These are phyloP conservation scores for Nothura maculosa DNA, from an alignment of 2,797 vertebrate genomes.

Conservation along the genomic window DNA sequence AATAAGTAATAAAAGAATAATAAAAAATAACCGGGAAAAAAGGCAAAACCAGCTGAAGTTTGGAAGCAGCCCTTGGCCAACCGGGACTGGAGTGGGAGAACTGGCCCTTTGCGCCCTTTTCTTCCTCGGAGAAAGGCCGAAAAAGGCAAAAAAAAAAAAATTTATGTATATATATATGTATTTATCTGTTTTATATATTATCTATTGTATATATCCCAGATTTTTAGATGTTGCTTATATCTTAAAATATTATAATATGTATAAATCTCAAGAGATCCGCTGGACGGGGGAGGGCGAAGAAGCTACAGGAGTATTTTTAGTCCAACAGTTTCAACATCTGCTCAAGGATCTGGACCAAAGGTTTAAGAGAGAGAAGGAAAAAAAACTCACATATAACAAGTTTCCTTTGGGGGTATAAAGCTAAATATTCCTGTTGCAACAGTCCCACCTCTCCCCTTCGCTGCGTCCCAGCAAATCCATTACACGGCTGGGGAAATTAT, in stretches of 20 bases:
- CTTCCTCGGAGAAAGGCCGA: not conserved
- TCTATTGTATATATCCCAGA: too few species aligned
- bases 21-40: accelerated
- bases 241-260: too few species aligned
- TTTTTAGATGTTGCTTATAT: too few species aligned
- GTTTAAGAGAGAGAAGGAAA: not conserved
- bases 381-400: not conserved
- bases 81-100: not conserved
- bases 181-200: too few species aligned
- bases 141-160: not conserved
- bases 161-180: too few species aligned
- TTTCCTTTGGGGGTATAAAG: not conserved
- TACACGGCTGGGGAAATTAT: not conserved
- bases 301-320: not conserved
- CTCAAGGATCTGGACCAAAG: not conserved
- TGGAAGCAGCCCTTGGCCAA: not conserved
- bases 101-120: not conserved
- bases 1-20: too few species aligned
- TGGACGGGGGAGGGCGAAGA: not conserved
- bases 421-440: not conserved
- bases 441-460: not conserved
- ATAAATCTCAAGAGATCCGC: not conserved
- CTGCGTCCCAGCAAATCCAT: not conserved
- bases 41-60: not conserved
- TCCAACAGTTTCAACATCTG: not conserved